A percentile compares a stretch with the other conserved stretches of the same genome.
Conservation (phyloP, 2,113 vertebrate genomes). For the Larimichthys crocea region DNA sequence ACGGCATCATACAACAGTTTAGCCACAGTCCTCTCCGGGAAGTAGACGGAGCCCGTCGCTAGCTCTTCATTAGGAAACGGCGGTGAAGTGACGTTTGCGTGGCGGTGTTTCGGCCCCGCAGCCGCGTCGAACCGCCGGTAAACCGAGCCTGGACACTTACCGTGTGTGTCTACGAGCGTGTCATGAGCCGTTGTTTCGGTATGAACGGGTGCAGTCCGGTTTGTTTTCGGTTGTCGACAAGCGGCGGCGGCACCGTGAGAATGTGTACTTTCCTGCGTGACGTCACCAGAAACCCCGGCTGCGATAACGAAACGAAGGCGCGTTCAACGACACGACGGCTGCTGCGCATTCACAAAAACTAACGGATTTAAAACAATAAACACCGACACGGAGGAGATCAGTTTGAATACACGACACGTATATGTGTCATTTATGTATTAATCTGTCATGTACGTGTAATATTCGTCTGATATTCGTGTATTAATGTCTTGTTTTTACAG, state of each 20-base stretch:
- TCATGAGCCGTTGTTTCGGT: constrained; percentile 56
- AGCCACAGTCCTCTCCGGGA: constrained; percentile 41
- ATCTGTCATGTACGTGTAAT: too few species aligned
- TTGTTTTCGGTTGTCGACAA: constrained; percentile 61
- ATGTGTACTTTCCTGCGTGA: constrained; percentile 71
- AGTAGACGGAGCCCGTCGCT: constrained; percentile 54
- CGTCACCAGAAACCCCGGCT: constrained; percentile 67
- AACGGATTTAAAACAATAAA: not conserved
- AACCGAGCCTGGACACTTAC: constrained; percentile 43
- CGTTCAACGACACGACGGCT: constrained; percentile 32
- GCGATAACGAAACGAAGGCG: constrained; percentile 25
- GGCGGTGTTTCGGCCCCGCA: too few species aligned
- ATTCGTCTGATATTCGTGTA: too few species aligned
- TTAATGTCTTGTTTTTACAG: too few species aligned
- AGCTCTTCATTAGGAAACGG: constrained; percentile 29
- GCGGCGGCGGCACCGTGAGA: constrained; percentile 18
- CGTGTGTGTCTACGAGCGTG: constrained; percentile 35
- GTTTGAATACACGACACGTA: too few species aligned
- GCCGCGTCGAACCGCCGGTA: too few species aligned
- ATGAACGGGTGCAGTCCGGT: constrained; percentile 2
- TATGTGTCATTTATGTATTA: too few species aligned
- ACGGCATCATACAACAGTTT: constrained; percentile 17
- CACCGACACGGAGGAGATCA: too few species aligned
- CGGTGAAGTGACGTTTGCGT: not conserved
- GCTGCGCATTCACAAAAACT: not conserved